Evolutionary conservation across 2,797 vertebrate genomes (phyloP).

Genomic region (Leptatherina wallacei): DNA sequence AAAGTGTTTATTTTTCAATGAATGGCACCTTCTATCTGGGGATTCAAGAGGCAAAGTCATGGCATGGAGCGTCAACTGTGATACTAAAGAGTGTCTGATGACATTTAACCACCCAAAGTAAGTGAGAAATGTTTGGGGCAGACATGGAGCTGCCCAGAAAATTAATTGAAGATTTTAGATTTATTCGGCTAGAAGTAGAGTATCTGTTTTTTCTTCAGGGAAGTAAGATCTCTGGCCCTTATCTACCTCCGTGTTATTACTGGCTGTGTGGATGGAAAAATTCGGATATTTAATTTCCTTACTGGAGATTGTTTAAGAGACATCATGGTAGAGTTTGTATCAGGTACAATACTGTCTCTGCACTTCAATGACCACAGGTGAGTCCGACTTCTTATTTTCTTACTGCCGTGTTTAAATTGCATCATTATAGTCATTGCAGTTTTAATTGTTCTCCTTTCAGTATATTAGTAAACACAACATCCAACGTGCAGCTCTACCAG

Average conservation of each 20-base stretch:
- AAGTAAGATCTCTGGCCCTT: constrained; percentile 85
- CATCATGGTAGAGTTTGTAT: constrained; percentile 76
- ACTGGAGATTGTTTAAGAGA: constrained; percentile 86
- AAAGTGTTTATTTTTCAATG: constrained; percentile 86
- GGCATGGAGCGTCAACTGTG: constrained; percentile 88
- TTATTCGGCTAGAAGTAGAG: too few species aligned
- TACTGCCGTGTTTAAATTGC: background rate
- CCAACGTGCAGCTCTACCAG: constrained; percentile 81
- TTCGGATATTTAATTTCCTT: constrained; percentile 89
- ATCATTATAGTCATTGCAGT: background rate
- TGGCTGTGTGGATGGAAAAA: constrained; percentile 89
- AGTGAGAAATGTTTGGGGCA: constrained; percentile 32
- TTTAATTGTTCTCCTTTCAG: constrained; percentile 60
- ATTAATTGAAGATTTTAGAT: background rate
- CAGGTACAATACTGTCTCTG: constrained; percentile 83
- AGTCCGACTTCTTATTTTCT: background rate
- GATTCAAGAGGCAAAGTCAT: constrained; percentile 82
- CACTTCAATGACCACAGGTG: constrained; percentile 83
- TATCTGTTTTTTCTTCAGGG: constrained; percentile 74
- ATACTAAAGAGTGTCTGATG: constrained; percentile 78
- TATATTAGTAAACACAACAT: constrained; percentile 85
- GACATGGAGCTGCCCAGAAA: background rate
- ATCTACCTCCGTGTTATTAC: constrained; percentile 90
- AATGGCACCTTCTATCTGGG: constrained; percentile 89
- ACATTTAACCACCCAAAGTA: constrained; percentile 89